phyloP scores from a whole-genome alignment of 2,888 invertebrate genomes.

The Acrobasis suavella region DNA sequence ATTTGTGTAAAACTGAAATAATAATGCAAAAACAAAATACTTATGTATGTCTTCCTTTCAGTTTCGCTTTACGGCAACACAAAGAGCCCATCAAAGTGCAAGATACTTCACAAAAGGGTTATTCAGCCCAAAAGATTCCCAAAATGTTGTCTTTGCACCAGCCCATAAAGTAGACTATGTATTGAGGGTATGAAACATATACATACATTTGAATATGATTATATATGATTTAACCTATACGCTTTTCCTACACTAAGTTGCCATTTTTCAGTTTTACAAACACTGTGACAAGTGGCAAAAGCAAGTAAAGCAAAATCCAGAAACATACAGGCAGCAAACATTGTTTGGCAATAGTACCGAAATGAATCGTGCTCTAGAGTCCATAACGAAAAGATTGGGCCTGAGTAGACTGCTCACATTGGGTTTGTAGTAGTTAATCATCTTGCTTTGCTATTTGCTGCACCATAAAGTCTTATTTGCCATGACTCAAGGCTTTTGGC shows the following conservation, averaged over 20 bases:
- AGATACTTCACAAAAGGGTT: conserved; percentile 88
- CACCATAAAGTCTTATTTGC: conserved; percentile 28
- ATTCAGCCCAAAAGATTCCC: conserved; percentile 85
- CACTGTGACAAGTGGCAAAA: conserved; percentile 86
- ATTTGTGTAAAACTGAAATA: no score
- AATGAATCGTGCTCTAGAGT: conserved; percentile 81
- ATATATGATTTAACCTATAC: conserved; percentile 25
- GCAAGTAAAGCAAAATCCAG: conserved; percentile 86
- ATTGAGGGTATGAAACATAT: conserved; percentile 78
- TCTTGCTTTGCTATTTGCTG: conserved; percentile 63
- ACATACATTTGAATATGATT: conserved; percentile 12
- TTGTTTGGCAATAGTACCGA: conserved; percentile 78
- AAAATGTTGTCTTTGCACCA: conserved; percentile 84
- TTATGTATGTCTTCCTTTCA: conserved; percentile 63
- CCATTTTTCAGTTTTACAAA: conserved; percentile 88
- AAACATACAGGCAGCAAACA: conserved; percentile 80
- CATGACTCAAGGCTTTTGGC: not conserved
- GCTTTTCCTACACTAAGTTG: conserved; percentile 53
- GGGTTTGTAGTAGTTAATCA: conserved; percentile 64
- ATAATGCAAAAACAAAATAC: not conserved
- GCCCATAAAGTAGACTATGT: conserved; percentile 85
- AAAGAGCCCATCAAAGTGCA: conserved; percentile 89
- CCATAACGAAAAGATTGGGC: conserved; percentile 84
- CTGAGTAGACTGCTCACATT: conserved; percentile 74
- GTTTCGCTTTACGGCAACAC: conserved; percentile 90